These are phyloP conservation scores for Procambarus virginalis DNA, from an alignment of 1,140 invertebrate genomes.

Conservation along the genomic window DNA sequence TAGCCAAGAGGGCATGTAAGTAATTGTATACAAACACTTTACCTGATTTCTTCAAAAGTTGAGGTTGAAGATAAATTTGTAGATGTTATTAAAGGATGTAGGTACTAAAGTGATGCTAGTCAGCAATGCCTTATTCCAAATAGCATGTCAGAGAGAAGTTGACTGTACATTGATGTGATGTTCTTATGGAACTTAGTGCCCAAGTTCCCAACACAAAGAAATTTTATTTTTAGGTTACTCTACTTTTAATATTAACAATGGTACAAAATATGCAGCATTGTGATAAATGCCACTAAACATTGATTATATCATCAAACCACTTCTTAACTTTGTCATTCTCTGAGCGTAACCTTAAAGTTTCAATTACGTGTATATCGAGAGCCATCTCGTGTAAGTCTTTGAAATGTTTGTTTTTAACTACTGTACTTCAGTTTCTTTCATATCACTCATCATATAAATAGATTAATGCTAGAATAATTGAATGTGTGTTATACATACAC, in stretches of 20 bases:
- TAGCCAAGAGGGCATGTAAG: not conserved
- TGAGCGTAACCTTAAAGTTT: not conserved
- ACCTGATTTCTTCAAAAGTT: not conserved
- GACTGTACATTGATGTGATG: not conserved
- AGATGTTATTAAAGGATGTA: not conserved
- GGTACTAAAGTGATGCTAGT: not conserved
- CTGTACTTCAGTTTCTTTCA: not conserved
- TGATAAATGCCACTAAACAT: not conserved
- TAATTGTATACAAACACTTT: not conserved
- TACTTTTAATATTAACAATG: constrained; percentile 5
- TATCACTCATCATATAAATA: not conserved
- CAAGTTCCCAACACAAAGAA: not conserved
- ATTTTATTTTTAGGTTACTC: not conserved
- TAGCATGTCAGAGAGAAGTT: not conserved
- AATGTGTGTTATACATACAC: too few relatives aligned
- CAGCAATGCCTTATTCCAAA: not conserved
- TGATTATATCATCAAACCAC: not conserved
- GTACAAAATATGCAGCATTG: constrained; percentile 10
- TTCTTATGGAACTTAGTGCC: not conserved
- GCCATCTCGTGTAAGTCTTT: not conserved
- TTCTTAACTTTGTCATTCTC: not conserved
- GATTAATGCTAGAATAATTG: not conserved
- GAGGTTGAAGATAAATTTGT: not conserved
- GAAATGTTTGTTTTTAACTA: not conserved
- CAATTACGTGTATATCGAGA: not conserved